These are phyloP conservation scores for Melanostoma scalare DNA, from an alignment of 2,888 invertebrate genomes.

Conservation along the genomic window DNA sequence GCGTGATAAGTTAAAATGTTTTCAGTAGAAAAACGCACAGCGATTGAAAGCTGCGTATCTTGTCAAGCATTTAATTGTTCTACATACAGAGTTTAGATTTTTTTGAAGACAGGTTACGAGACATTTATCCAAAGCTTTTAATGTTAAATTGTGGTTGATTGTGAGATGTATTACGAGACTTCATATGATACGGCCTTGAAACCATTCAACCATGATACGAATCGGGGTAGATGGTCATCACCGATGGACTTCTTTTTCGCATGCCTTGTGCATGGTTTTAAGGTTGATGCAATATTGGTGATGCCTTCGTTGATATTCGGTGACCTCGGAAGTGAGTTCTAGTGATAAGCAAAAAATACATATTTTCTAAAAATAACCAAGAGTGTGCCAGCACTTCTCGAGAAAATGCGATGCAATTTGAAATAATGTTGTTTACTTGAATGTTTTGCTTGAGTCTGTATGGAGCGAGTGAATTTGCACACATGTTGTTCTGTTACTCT, in stretches of 20 bases:
- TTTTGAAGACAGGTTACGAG: neutral
- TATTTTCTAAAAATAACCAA: neutral
- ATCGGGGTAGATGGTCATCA: constrained; percentile 87
- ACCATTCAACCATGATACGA: constrained; percentile 78
- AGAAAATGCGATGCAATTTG: neutral
- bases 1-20: too few species aligned
- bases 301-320: constrained; percentile 82
- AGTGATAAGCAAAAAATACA: neutral
- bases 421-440: neutral
- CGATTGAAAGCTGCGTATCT: too few species aligned
- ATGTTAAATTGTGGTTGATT: too few species aligned
- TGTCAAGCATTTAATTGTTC: neutral
- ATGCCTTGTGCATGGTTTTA: constrained; percentile 91
- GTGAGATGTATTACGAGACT: constrained; percentile 42
- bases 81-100: neutral
- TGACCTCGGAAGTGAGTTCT: constrained; percentile 77
- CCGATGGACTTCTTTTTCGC: constrained; percentile 90
- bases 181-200: constrained; percentile 79
- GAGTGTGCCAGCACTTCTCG: neutral
- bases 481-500: too few species aligned
- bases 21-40: too few species aligned
- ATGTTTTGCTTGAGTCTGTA: neutral
- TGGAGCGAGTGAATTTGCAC: too few species aligned
- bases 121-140: neutral
- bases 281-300: constrained; percentile 90